Percentiles rank a stretch among this genome's conserved stretches.
These are phyloP conservation scores for Loxodonta africana DNA, from an alignment of 2,113 vertebrate species.

Conservation along the genomic window DNA sequence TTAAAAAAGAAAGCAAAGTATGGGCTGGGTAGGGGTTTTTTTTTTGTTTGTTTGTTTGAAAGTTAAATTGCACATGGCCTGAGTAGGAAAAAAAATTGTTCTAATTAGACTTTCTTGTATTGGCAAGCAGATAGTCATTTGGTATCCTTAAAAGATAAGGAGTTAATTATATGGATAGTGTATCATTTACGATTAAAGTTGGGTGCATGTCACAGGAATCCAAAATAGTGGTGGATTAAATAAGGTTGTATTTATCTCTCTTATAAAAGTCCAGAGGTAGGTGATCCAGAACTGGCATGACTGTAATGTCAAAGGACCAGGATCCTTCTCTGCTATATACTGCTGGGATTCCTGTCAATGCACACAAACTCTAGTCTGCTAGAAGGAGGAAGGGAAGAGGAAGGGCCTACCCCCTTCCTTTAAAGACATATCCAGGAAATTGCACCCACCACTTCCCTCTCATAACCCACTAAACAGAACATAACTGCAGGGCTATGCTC, in stretches of 20 bases:
- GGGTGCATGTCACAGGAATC: background rate
- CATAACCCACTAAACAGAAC: background rate
- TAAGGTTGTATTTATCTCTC: slow-evolving; percentile 20
- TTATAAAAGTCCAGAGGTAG: background rate
- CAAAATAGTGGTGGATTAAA: slow-evolving; percentile 11
- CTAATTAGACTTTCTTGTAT: slow-evolving; percentile 28
- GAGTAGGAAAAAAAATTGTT: background rate
- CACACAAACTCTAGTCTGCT: background rate
- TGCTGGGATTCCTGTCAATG: background rate
- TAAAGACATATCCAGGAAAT: background rate
- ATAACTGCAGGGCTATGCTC: background rate
- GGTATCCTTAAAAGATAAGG: background rate
- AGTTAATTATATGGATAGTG: background rate
- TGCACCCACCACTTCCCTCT: background rate
- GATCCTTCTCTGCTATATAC: background rate
- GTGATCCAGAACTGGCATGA: background rate
- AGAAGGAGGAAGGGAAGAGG: background rate
- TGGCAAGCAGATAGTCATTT: slow-evolving; percentile 50
- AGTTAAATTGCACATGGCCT: background rate
- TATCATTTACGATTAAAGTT: slow-evolving; percentile 28
- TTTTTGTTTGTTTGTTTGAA: background rate
- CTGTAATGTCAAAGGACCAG: background rate
- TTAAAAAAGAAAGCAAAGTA: slow-evolving; percentile 60
- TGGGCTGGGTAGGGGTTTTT: background rate
- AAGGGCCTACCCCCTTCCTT: background rate